A percentile compares a stretch with the other conserved stretches of the same genome.
These are phyloP conservation scores for Cydia strobilella DNA, from an alignment of 1,140 invertebrate genomes.

Conservation along the genomic window DNA sequence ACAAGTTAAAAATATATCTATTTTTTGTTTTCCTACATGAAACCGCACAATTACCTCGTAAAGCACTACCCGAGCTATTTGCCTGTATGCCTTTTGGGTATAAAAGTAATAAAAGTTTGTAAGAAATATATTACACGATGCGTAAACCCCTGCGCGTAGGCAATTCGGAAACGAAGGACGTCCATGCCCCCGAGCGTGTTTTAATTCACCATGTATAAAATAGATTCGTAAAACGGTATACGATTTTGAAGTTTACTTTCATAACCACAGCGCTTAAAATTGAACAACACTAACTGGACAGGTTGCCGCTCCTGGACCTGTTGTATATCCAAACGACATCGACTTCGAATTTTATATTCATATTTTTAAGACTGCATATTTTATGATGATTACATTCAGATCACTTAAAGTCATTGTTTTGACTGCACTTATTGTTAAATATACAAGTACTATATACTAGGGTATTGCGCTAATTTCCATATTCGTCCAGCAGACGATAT, in stretches of 20 bases:
- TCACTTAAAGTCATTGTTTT: not conserved
- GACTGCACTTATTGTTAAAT: not conserved
- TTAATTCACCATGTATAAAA: slow-evolving; percentile 37
- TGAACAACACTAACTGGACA: not conserved
- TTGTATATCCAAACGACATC: slow-evolving; percentile 4
- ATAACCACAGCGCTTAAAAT: not conserved
- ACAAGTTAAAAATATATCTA: no score
- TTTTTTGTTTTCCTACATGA: not conserved
- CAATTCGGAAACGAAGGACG: slow-evolving; percentile 57
- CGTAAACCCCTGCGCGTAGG: slow-evolving; percentile 63
- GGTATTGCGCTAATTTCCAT: not conserved
- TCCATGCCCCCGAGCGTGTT: slow-evolving; percentile 57
- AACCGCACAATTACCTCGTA: slow-evolving; percentile 47
- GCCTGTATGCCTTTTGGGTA: slow-evolving; percentile 44
- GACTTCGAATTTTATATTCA: slow-evolving; percentile 14
- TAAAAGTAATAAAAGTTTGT: slow-evolving; percentile 57
- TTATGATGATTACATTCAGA: slow-evolving; percentile 19
- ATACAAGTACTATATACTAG: not conserved
- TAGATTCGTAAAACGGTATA: not conserved
- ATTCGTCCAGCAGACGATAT: not conserved
- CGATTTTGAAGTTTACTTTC: not conserved
- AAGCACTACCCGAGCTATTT: slow-evolving; percentile 52
- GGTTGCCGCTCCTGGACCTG: not conserved
- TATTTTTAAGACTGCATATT: slow-evolving; percentile 14
- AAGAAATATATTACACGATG: slow-evolving; percentile 59